Base-by-base conservation (phyloP, 2,113 vertebrate genomes). In the Pomatorhinus ruficollis region DNA sequence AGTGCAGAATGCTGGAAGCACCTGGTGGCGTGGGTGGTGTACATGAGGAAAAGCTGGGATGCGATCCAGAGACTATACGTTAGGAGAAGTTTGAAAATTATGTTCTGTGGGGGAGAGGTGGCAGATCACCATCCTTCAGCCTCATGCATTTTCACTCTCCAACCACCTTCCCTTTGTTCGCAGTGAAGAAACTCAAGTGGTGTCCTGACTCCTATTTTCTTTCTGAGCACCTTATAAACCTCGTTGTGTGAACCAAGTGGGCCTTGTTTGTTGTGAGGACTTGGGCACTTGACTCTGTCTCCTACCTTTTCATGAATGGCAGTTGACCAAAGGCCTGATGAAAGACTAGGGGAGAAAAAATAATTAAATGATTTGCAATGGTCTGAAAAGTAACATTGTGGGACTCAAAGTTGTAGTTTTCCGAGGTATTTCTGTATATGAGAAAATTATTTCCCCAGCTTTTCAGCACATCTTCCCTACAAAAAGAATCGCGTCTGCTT, bases 211-310 rank as follows among this genome's bases (percentile, higher is more conserved):
- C 30, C n/a, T 66, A 0, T 39, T 77, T 83, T 70, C 24, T n/a
- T 87, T 72, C 59, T 28, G 15, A 82, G 35, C 15, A 25, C 13
- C 27, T 61, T 66, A 17, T 5, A 14, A 63, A 49, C 7, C 33
- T 76, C 0, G 0, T 19, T 27, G 37, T 45, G 15, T 82, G 44
- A 66, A 12, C 13, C 31, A 61, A 57, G 12, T 5, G 71, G 37
- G 7, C 16, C 35, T 31, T 45, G 12, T 45, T n/a, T 64, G 10
- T 72, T 64, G 24, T 39, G 44, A 30, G 28, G 52, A 0, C 35
- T 66, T 49, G 49, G n/a, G n/a, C 15, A 28, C 35, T 52, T 81
- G 20, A 33, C 42, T 50, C 44, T 52, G 12, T 49, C 42, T 77
- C 9, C 11, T 81, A 50, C 42, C 25, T 78, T 57, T 63, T 65